Conservation (phyloP, 2,888 invertebrate species). For the Hoplodrina ambigua region DNA sequence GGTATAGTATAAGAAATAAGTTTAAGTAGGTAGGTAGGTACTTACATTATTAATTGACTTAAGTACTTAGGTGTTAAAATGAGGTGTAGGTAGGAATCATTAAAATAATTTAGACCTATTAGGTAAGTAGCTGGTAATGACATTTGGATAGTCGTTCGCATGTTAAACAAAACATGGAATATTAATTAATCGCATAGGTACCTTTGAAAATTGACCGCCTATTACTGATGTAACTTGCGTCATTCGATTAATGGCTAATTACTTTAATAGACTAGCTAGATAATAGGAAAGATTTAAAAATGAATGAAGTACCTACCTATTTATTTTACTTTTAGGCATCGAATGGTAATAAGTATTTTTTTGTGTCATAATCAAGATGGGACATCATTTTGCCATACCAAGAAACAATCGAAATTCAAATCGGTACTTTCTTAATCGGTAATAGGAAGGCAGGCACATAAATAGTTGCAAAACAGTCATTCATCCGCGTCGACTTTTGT, state of each 20-base stretch:
- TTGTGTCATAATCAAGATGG: no score
- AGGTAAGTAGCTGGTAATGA: no score
- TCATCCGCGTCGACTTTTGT: constrained; percentile 22
- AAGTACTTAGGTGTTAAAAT: no score
- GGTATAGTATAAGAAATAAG: no score
- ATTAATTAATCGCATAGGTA: constrained; percentile 5
- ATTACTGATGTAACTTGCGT: constrained; percentile 2
- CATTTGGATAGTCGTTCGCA: neutral
- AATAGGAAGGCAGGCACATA: neutral
- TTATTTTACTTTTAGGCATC: no score
- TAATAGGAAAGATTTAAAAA: neutral
- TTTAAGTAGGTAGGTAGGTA: no score
- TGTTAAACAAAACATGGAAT: neutral
- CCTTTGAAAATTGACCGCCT: constrained; percentile 3
- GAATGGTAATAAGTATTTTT: no score
- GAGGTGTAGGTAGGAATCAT: no score
- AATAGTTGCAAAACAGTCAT: constrained; percentile 4
- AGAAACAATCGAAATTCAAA: neutral
- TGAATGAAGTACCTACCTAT: no score
- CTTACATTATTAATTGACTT: no score
- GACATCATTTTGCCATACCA: neutral
- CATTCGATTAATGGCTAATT: constrained; percentile 2
- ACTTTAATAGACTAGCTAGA: constrained; percentile 11
- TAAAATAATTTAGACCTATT: neutral
- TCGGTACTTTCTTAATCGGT: constrained; percentile 17